Percentiles rank a stretch among this genome's conserved stretches.
Conservation (phyloP, 2,888 invertebrate species). For the Ophion ventricosus region DNA sequence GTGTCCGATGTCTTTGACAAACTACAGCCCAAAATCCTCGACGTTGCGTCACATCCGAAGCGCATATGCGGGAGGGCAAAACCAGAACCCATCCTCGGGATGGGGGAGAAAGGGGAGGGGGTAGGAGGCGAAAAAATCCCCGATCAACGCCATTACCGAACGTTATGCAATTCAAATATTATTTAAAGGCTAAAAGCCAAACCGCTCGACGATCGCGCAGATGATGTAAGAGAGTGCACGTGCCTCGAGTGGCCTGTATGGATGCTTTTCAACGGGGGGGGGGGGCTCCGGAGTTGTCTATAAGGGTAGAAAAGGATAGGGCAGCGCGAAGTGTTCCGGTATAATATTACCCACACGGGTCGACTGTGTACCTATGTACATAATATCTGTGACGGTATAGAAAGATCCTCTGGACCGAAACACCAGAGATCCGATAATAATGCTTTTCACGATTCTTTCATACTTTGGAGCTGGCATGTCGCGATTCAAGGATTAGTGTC, state of each 20-base stretch:
- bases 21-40: constrained; percentile 22
- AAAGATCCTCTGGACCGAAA: constrained; percentile 1
- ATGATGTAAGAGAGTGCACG: constrained; percentile 62
- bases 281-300: constrained; percentile 46
- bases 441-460: background rate
- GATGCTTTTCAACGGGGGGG: constrained; percentile 24
- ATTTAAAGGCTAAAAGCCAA: constrained; percentile 83
- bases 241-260: constrained; percentile 36
- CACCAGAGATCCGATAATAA: background rate
- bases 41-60: constrained; percentile 35
- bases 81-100: constrained; percentile 73
- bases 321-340: constrained; percentile 68
- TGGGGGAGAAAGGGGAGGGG: too few relatives aligned
- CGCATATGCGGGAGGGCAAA: constrained; percentile 69
- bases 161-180: constrained; percentile 84
- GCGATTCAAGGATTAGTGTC: too few relatives aligned
- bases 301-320: constrained; percentile 66
- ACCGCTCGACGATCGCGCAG: constrained; percentile 74
- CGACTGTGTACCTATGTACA: constrained; percentile 56
- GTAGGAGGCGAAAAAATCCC: constrained; percentile 11
- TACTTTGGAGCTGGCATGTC: too few relatives aligned
- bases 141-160: constrained; percentile 57
- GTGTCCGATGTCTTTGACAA: constrained; percentile 32
- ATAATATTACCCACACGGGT: constrained; percentile 72
- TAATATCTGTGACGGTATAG: constrained; percentile 28